A percentile compares a stretch with the other conserved stretches of the same genome.
Evolutionary conservation across 2,113 vertebrate species (phyloP).

Genomic region (Trichomycterus rosablanca): DNA sequence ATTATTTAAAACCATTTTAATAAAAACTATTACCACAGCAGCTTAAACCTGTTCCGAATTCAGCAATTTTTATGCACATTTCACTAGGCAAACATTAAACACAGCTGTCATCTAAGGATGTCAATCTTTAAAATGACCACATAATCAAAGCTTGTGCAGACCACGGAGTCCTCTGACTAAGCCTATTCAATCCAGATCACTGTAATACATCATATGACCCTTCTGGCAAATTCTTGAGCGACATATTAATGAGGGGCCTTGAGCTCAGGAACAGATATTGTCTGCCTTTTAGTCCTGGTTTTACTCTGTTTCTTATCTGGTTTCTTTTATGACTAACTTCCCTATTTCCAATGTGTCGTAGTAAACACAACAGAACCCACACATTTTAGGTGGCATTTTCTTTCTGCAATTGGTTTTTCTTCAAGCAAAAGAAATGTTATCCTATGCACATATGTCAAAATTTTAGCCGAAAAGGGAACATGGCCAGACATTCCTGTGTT

Average conservation of each 20-base stretch:
- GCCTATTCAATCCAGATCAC: slow-evolving; percentile 50
- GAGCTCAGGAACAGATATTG: background rate
- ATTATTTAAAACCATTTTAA: background rate
- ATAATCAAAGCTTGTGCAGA: slow-evolving; percentile 3
- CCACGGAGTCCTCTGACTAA: background rate
- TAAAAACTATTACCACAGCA: no score
- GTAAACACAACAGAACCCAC: slow-evolving; percentile 14
- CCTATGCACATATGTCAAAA: no score
- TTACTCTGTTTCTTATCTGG: slow-evolving; percentile 19
- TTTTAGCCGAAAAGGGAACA: slow-evolving; percentile 9
- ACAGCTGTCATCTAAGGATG: slow-evolving; percentile 19
- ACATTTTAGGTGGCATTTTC: slow-evolving; percentile 17
- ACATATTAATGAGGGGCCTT: slow-evolving; percentile 14
- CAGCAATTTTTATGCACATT: background rate
- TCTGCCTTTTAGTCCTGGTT: slow-evolving; percentile 5
- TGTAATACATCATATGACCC: slow-evolving; percentile 23
- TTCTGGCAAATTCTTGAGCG: background rate
- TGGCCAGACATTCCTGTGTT: background rate
- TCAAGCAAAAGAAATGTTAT: slow-evolving; percentile 14
- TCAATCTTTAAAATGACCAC: slow-evolving; percentile 47
- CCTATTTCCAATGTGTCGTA: slow-evolving; percentile 10
- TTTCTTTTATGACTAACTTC: slow-evolving; percentile 22
- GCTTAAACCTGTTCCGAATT: background rate
- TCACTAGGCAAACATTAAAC: background rate
- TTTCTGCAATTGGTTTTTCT: slow-evolving; percentile 16